These are phyloP conservation scores for Geotria australis DNA, from an alignment of 2,797 vertebrate species.

Conservation along the genomic window DNA sequence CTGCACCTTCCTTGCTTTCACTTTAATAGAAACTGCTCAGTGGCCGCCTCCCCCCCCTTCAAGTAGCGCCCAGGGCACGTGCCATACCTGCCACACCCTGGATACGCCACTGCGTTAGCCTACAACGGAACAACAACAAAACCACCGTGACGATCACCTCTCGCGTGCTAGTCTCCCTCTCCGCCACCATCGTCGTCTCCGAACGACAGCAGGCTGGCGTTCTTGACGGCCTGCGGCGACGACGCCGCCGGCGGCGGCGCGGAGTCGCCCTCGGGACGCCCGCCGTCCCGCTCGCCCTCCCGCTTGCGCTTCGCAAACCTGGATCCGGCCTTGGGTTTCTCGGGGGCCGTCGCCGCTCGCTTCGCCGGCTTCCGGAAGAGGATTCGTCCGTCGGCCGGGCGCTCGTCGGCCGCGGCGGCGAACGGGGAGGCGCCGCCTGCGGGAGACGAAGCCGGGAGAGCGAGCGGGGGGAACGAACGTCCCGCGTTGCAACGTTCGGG, in stretches of 20 bases:
- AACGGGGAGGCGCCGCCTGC: too few species aligned
- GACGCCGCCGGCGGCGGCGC: constrained; percentile 6
- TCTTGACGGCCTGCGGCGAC: constrained; percentile 17
- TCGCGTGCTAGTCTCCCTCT: constrained; percentile 3
- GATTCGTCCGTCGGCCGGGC: constrained; percentile 44
- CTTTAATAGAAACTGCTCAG: too few species aligned
- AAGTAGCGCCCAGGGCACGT: too few species aligned
- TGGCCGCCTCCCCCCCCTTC: too few species aligned
- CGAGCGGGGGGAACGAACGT: too few species aligned
- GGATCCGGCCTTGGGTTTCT: constrained; percentile 26
- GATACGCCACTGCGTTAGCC: too few species aligned
- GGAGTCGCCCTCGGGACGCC: constrained; percentile 13
- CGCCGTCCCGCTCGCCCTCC: constrained; percentile 4
- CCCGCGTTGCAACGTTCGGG: too few species aligned
- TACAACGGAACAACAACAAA: too few species aligned
- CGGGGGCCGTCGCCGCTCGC: constrained; percentile 26
- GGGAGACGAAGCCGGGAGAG: too few species aligned
- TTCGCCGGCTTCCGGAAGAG: constrained; percentile 72
- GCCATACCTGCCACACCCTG: too few species aligned
- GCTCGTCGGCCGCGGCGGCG: constrained; percentile 7
- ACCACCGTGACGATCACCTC: not conserved
- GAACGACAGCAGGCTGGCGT: constrained; percentile 74
- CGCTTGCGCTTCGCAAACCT: constrained; percentile 69
- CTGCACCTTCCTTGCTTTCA: too few species aligned
- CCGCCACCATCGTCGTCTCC: constrained; percentile 49